Evolutionary conservation across 2,888 invertebrate genomes (phyloP).

Genomic region (Troides oblongomaculatus): DNA sequence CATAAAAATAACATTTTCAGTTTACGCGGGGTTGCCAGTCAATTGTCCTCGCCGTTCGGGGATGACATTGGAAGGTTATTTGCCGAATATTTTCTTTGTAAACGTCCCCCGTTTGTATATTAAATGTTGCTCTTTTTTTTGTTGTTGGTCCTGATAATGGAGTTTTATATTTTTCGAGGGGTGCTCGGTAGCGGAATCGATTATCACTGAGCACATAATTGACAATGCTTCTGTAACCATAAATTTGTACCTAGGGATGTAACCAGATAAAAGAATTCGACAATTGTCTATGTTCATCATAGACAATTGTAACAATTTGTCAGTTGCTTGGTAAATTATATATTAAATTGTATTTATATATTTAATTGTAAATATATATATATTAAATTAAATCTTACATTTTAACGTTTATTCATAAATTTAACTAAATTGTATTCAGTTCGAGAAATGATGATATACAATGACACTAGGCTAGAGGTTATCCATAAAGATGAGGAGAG

Average conservation of each 20-base stretch:
- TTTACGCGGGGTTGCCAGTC: conserved; percentile 49
- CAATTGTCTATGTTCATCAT: too few species aligned
- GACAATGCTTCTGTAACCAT: background rate
- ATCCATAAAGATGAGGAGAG: conserved; percentile 2
- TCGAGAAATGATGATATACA: too few species aligned
- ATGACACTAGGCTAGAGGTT: background rate
- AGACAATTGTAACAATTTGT: too few species aligned
- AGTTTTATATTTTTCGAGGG: conserved; percentile 45
- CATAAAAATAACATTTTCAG: conserved; percentile 74
- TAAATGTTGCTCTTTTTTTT: conserved; percentile 40
- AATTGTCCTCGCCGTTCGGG: conserved; percentile 45
- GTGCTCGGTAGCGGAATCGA: conserved; percentile 30
- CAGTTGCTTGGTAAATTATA: too few species aligned
- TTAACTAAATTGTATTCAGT: too few species aligned
- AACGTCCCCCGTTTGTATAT: conserved; percentile 41
- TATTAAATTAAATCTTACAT: too few species aligned
- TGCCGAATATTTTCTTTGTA: conserved; percentile 60
- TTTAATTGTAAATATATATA: too few species aligned
- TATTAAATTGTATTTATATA: too few species aligned
- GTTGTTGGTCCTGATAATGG: conserved; percentile 71
- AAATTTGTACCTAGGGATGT: background rate
- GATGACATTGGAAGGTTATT: conserved; percentile 45
- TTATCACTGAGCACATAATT: conserved; percentile 14
- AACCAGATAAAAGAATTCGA: too few species aligned
- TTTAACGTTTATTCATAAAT: too few species aligned